phyloP scores from a whole-genome alignment of 2,113 vertebrate species.

The Python bivittatus region DNA sequence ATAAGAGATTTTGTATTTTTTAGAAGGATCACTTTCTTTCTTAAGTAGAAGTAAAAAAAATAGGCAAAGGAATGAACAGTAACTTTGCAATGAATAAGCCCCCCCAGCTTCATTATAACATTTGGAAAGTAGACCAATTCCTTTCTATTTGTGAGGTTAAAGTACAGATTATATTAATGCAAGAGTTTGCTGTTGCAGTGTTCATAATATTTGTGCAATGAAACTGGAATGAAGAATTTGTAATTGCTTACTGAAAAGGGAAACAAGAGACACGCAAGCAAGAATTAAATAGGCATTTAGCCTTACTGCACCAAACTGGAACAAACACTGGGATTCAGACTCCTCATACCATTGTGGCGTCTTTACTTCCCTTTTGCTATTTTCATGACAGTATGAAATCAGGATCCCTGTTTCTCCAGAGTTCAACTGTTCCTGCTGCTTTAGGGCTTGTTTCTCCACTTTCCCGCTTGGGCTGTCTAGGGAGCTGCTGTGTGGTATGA shows the following conservation, averaged over 20 bases:
- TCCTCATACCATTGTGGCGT: conserved; percentile 48
- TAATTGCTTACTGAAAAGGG: background rate
- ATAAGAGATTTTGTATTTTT: background rate
- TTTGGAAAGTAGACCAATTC: background rate
- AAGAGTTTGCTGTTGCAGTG: background rate
- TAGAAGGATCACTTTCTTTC: background rate
- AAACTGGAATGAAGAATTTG: background rate
- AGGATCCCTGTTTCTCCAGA: conserved; percentile 20
- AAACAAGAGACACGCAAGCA: background rate
- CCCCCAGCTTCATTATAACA: background rate
- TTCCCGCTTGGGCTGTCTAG: conserved; percentile 17
- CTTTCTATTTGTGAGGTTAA: background rate
- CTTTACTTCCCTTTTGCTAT: conserved; percentile 30
- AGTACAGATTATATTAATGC: conserved; percentile 3
- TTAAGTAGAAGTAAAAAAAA: background rate
- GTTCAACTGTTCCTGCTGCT: conserved; percentile 24
- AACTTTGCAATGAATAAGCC: background rate
- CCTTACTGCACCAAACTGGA: background rate
- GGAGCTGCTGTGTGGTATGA: background rate
- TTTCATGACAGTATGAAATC: conserved; percentile 42
- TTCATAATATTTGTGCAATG: background rate
- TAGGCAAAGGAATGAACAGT: background rate
- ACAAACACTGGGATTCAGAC: conserved; percentile 36
- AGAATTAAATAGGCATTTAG: background rate
- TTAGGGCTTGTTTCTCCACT: conserved; percentile 27